Evolutionary conservation across 2,797 vertebrate genomes (phyloP), one percentile per base, ranked within the genome.

Genomic region (Girardinus metallicus): DNA sequence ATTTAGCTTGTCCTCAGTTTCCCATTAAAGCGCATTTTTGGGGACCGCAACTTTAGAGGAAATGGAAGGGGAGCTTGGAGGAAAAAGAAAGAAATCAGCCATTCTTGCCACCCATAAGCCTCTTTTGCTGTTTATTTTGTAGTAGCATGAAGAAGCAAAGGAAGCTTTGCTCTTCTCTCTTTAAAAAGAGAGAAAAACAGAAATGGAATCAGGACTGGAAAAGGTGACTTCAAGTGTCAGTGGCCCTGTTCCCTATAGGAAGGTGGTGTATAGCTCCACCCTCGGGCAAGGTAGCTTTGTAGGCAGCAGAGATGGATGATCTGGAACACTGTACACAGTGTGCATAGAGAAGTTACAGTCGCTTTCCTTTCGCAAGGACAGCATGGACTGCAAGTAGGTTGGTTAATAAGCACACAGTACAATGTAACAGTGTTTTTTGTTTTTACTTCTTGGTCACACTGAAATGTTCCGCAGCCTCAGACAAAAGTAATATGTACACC

Each of bases 1-100:
- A 93, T 95, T 96, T 95, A 93, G 92, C 92, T 93, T 92, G 93
- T 95, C 95, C 93, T 94, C 91, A 90, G 93, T 93, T 94, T 91
- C 91, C 92, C 91, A 92, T 95, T 95, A 94, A 92, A 94, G 92
- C 81, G 89, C 87, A 89, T 94, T 94, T 94, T 93, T 87, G 88
- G 88, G 81, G 83, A 88, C 90, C 73, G 81, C 91, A 92, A 93
- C 87, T 92, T 92, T 90, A 89, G 89, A 92, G 88, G 92, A 89
- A 93, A 93, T 93, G 76, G 86, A 88, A 92, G 87, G 86, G 79
- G 39, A 89, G 87, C 49, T 75, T 91, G 87, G 83, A 90, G 85
- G 80, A 85, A 88, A 87, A 82, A 86, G 87, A 87, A 91, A 85
- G 72, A 87, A 92, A 89, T 85, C 79, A 86, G 80, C 85, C 83